These are phyloP conservation scores for Spheniscus mendiculus DNA, from an alignment of 2,113 vertebrate species.

Conservation along the genomic window DNA sequence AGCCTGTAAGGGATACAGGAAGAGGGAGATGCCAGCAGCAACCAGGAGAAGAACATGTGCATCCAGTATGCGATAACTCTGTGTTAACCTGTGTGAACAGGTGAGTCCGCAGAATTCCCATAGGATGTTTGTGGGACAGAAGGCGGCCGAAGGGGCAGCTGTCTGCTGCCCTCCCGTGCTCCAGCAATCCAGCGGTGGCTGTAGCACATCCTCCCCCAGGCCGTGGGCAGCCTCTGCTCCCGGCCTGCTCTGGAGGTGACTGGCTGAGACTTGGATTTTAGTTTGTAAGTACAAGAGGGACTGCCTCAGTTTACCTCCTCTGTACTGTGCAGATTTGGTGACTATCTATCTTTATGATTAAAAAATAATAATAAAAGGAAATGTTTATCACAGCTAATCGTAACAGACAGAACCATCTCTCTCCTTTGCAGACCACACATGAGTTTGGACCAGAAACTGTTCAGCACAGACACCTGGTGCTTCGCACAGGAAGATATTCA, in stretches of 20 bases:
- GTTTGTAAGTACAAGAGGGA: too few relatives aligned
- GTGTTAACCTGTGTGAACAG: background rate
- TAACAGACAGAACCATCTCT: background rate
- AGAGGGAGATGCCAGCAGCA: background rate
- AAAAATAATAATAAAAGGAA: background rate
- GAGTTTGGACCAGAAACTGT: background rate
- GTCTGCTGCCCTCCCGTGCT: background rate
- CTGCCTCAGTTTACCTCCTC: background rate
- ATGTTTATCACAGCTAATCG: background rate
- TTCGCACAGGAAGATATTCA: background rate
- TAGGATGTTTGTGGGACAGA: background rate
- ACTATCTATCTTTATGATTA: background rate
- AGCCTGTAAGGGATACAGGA: background rate
- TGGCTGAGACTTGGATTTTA: background rate
- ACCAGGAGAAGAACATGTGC: background rate
- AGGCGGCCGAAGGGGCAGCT: background rate
- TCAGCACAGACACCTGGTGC: background rate
- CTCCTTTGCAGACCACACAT: background rate
- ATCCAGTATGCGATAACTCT: background rate
- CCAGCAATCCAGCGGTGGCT: too few relatives aligned
- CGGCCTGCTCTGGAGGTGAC: background rate
- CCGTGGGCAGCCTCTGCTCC: background rate
- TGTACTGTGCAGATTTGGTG: background rate
- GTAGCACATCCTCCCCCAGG: accelerated
- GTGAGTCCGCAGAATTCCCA: accelerated